phyloP scores from a whole-genome alignment of 2,113 vertebrate species.

The Myrmecophaga tridactyla region DNA sequence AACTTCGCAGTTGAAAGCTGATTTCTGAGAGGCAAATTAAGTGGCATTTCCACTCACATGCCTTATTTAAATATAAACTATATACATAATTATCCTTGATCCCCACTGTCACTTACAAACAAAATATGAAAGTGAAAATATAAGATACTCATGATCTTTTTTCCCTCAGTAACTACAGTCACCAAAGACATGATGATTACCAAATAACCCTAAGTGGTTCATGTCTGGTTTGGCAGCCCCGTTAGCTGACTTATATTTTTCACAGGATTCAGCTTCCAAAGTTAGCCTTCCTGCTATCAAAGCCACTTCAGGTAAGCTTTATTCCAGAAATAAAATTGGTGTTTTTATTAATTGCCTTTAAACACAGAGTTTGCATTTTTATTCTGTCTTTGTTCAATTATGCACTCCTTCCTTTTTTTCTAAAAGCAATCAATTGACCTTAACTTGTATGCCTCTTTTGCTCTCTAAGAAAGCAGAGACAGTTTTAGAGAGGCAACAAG shows the following conservation, averaged over 20 bases:
- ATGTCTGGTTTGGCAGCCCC: neutral
- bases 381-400: neutral
- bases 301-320: neutral
- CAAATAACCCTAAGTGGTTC: slow-evolving; percentile 19
- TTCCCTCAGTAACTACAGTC: slow-evolving; percentile 1
- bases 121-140: slow-evolving; percentile 61
- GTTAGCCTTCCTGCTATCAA: neutral
- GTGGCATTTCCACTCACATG: slow-evolving; percentile 68
- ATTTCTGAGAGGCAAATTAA: slow-evolving; percentile 77
- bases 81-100: slow-evolving; percentile 69
- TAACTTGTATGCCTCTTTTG: neutral
- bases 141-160: slow-evolving; percentile 25
- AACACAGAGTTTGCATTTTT: slow-evolving; percentile 44
- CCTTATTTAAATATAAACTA: slow-evolving; percentile 76
- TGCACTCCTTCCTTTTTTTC: neutral
- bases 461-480: neutral
- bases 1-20: slow-evolving; percentile 58
- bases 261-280: neutral
- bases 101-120: slow-evolving; percentile 58
- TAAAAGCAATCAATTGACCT: neutral
- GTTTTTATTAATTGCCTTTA: slow-evolving; percentile 53
- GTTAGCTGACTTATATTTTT: neutral
- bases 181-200: slow-evolving; percentile 51
- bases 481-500: neutral
- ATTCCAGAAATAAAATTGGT: neutral